Percentiles rank a stretch among this genome's conserved stretches.
Conservation (phyloP, 2,797 vertebrate genomes). For the Fistularia commersonii region DNA sequence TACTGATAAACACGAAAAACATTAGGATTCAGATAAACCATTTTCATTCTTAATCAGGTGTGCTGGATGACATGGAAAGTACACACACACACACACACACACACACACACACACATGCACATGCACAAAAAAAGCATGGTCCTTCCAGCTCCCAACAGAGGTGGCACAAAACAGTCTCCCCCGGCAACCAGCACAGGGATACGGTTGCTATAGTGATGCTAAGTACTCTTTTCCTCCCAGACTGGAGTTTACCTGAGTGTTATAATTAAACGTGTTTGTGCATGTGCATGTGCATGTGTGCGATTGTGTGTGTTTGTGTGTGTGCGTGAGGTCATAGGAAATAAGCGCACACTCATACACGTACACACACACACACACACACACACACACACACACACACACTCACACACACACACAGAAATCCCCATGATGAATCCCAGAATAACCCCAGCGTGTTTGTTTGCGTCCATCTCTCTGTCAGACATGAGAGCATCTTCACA, state of each 20-base stretch:
- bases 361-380: slow-evolving; percentile 10
- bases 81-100: slow-evolving; percentile 19
- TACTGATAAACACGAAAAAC: background rate
- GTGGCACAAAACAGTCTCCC: slow-evolving; percentile 60
- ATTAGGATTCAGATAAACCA: background rate
- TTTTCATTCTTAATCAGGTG: slow-evolving; percentile 5
- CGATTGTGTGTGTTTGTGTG: slow-evolving; percentile 20
- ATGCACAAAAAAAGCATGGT: slow-evolving; percentile 3
- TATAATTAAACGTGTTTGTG: slow-evolving; percentile 51
- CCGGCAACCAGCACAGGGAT: slow-evolving; percentile 59
- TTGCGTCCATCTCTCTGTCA: slow-evolving; percentile 2
- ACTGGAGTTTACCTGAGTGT: slow-evolving; percentile 58
- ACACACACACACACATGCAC: slow-evolving; percentile 17
- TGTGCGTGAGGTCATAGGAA: slow-evolving; percentile 27
- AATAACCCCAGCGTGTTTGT: slow-evolving; percentile 23
- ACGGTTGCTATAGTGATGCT: slow-evolving; percentile 70
- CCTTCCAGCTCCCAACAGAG: slow-evolving; percentile 40
- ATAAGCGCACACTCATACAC: slow-evolving; percentile 5
- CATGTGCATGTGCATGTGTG: slow-evolving; percentile 20
- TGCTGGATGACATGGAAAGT: slow-evolving; percentile 7
- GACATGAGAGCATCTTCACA: too few species aligned
- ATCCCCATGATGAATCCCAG: slow-evolving; percentile 29
- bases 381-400: too few species aligned
- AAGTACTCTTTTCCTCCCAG: slow-evolving; percentile 59
- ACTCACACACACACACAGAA: slow-evolving; percentile 17